Evolutionary conservation across 1,140 invertebrate genomes (phyloP), one percentile per base, ranked within the genome.

Genomic region (Drosophila bocqueti): DNA sequence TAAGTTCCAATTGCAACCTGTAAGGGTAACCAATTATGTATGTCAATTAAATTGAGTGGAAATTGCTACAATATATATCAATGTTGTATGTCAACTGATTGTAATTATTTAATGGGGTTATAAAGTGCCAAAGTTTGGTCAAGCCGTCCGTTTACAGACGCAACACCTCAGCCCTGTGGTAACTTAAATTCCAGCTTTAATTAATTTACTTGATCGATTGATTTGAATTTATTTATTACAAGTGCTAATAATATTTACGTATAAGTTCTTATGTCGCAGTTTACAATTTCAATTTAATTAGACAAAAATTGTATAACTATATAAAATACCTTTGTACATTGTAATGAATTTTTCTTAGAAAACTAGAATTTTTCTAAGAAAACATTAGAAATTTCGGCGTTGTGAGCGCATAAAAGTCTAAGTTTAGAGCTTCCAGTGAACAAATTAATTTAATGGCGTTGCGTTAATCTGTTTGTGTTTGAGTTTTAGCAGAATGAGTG

Each of bases 381-480:
- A 15, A 8, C 6, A 8, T 9, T 26, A 5, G 4, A 24, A 38
- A 24, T 10, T 15, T 34, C 10, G 10, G 1, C 13, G 7, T 4
- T 58, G 16, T 40, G 11, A 29, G 2, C 13, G 21, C 10, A 45
- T 15, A 18, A 43, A 18, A 13, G 16, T 21, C 13, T 63, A 36
- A 2, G 0, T 42, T 40, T 29, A 18, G 21, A 11, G 11, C 15
- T 31, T 42, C 4, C 36, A 42, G 3, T n/a, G 13, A 64, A 60
- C 26, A 66, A 62, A 45, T 45, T 45, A 63, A 45, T 36, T 7
- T 45, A 66, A 66, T 63, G 38, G 61, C 49, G 5, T 57, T 50
- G 46, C 46, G 46, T 52, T 69, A 65, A 69, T 65, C 60, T 50
- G 29, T 68, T 64, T 64, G 66, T 15, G 11, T 38, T 38, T 38